A percentile compares a stretch with the other conserved stretches of the same genome.
Conservation (phyloP, 2,888 invertebrate species). For the Galerucella nymphaeae region DNA sequence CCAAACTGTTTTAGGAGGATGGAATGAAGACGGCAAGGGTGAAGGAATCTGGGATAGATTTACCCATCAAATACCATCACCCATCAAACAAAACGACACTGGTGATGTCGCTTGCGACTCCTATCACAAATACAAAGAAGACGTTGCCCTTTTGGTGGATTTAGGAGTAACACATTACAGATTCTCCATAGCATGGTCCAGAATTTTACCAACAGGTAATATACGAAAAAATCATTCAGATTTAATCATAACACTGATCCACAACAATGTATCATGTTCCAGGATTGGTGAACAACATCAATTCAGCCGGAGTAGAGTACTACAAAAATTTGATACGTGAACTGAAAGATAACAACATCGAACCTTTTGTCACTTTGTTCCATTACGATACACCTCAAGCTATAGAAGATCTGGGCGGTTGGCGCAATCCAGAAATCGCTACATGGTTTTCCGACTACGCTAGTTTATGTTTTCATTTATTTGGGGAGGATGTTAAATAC, state of each 20-base stretch:
- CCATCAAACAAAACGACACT: conserved; percentile 67
- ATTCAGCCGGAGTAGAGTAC: conserved; percentile 72
- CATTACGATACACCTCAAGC: conserved; percentile 70
- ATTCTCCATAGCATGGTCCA: conserved; percentile 46
- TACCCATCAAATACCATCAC: conserved; percentile 67
- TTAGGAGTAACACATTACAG: conserved; percentile 66
- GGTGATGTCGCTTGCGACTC: conserved; percentile 76
- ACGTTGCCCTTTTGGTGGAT: conserved; percentile 69
- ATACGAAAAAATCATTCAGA: not conserved
- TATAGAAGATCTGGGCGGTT: conserved; percentile 57
- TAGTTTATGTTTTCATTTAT: conserved; percentile 59
- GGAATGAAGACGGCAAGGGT: conserved; percentile 66
- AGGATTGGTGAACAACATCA: conserved; percentile 71
- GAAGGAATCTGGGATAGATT: conserved; percentile 77
- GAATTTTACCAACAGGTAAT: conserved; percentile 66
- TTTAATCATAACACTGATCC: too few species aligned
- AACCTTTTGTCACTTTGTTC: conserved; percentile 68
- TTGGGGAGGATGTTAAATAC: conserved; percentile 58
- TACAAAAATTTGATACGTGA: conserved; percentile 51
- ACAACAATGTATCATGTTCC: not conserved
- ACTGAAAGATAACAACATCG: conserved; percentile 66
- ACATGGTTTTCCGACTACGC: conserved; percentile 67
- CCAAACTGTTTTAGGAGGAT: conserved; percentile 39
- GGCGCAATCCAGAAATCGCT: conserved; percentile 14
- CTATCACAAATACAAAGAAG: conserved; percentile 72